Evolutionary conservation across 2,888 invertebrate species (phyloP).

Genomic region (Polydrusus tereticollis): DNA sequence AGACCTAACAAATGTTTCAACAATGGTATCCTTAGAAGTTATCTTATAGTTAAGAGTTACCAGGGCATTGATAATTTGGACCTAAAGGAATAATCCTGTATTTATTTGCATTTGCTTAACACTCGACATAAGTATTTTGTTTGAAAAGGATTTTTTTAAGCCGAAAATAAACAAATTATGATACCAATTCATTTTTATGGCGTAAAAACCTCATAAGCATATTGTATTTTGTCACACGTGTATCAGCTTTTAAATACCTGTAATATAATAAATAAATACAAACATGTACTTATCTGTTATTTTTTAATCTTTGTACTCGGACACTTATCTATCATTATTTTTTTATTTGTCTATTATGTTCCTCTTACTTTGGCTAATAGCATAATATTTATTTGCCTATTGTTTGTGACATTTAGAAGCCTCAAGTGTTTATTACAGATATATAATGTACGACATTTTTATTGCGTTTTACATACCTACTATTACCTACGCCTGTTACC

Average conservation of each 20-base stretch:
- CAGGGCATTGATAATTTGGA: no score
- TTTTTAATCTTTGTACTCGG: background rate
- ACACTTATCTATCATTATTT: background rate
- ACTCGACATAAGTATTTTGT: no score
- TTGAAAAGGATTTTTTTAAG: no score
- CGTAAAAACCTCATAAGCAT: no score
- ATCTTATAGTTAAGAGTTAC: no score
- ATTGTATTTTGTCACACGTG: background rate
- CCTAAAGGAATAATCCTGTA: no score
- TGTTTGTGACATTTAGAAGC: background rate
- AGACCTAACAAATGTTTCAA: no score
- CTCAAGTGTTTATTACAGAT: background rate
- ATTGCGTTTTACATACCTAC: background rate
- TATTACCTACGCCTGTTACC: background rate
- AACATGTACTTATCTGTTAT: background rate
- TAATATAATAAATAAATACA: background rate
- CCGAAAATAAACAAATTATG: background rate
- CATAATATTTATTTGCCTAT: conserved; percentile 1
- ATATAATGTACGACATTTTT: background rate
- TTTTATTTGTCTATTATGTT: background rate
- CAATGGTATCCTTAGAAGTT: no score
- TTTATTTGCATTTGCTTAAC: no score
- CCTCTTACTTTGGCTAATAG: conserved; percentile 1
- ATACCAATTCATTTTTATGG: background rate
- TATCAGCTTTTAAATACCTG: background rate